Percentiles rank a stretch among this genome's conserved stretches.
These are phyloP conservation scores for Cuculus canorus DNA, from an alignment of 2,797 vertebrate species.

Conservation along the genomic window DNA sequence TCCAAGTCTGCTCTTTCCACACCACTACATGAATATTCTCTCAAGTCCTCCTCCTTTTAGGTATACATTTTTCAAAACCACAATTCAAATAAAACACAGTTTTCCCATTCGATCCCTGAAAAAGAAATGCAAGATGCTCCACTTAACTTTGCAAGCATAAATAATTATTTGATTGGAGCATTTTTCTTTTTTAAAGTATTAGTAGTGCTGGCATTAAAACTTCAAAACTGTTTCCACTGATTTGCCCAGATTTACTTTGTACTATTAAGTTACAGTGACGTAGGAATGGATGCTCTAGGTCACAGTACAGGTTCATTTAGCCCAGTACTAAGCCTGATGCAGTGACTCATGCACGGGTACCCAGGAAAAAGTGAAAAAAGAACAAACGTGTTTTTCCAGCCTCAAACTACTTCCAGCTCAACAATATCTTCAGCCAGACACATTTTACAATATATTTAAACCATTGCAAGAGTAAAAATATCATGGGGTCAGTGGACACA, in stretches of 20 bases:
- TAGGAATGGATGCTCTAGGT: neutral
- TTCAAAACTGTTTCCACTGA: neutral
- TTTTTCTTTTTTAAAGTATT: neutral
- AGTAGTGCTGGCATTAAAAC: neutral
- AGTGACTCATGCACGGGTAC: neutral
- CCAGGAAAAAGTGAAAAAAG: neutral
- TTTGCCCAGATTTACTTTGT: neutral
- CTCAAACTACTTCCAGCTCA: neutral
- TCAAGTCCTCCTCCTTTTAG: neutral
- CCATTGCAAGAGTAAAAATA: neutral
- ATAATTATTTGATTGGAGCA: neutral
- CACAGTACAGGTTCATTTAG: neutral
- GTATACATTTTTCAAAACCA: neutral
- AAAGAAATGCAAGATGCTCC: neutral
- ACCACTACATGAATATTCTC: neutral
- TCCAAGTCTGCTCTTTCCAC: neutral
- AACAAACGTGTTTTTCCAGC: neutral
- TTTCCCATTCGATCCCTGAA: neutral
- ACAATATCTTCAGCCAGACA: neutral
- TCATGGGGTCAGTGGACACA: neutral
- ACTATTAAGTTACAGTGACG: neutral
- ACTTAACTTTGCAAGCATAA: neutral
- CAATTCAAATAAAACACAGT: neutral
- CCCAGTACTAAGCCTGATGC: neutral
- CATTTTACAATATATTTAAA: neutral